Conservation (phyloP, 2,888 invertebrate genomes). For the Eupeodes luniger region DNA sequence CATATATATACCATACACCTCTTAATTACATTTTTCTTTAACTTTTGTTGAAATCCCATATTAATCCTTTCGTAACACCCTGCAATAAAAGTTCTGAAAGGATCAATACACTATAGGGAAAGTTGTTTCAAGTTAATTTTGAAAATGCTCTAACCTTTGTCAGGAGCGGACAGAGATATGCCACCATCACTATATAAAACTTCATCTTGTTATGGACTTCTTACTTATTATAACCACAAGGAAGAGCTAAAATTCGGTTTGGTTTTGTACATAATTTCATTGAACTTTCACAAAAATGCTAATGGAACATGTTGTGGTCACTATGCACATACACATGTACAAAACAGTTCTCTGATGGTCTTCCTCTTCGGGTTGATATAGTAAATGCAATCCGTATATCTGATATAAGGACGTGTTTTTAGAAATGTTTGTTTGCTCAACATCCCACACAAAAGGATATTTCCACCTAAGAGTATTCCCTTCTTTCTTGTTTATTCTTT, state of each 20-base stretch:
- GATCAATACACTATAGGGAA: not conserved
- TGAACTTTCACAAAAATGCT: constrained; percentile 47
- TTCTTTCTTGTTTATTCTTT: not conserved
- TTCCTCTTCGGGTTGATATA: not conserved
- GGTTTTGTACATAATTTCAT: not conserved
- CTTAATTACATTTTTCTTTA: no score
- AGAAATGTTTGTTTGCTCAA: not conserved
- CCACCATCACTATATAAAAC: not conserved
- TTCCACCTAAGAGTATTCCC: not conserved
- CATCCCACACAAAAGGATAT: constrained; percentile 4
- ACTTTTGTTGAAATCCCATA: no score
- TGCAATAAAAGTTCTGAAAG: not conserved
- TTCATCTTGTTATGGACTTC: not conserved
- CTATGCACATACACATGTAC: no score
- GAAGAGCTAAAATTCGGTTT: not conserved
- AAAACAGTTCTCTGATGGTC: not conserved
- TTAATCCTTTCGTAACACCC: not conserved
- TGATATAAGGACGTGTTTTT: not conserved
- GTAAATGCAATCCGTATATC: not conserved
- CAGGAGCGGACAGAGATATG: not conserved
- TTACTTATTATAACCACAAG: not conserved
- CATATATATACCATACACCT: no score
- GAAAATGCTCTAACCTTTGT: not conserved
- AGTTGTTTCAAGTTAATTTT: not conserved
- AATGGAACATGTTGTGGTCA: constrained; percentile 63